These are phyloP conservation scores for Clarias macrocephalus DNA, from an alignment of 2,113 vertebrate species.

Conservation along the genomic window DNA sequence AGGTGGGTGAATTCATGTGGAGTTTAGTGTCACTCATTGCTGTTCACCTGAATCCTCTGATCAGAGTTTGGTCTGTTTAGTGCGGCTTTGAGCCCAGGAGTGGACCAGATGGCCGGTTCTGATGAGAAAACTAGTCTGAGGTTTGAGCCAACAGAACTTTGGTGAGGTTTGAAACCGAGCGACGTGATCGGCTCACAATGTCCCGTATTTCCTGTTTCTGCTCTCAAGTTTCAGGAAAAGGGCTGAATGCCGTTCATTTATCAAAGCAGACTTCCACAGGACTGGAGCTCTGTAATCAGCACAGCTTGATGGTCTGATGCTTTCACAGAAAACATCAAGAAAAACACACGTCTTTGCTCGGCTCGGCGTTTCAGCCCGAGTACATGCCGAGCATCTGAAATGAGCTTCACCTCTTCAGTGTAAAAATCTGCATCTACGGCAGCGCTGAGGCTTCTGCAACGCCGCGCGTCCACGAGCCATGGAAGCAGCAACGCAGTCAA, in stretches of 20 bases:
- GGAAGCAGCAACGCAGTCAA: neutral
- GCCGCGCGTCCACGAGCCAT: neutral
- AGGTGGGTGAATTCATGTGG: neutral
- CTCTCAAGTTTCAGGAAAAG: neutral
- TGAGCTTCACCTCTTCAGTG: neutral
- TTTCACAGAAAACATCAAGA: neutral
- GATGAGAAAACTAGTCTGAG: neutral
- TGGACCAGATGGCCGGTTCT: neutral
- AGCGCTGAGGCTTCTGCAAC: neutral
- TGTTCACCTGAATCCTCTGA: neutral
- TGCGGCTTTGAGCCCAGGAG: neutral
- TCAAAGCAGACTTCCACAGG: neutral
- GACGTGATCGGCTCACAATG: neutral
- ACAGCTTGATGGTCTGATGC: neutral
- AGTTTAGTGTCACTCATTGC: neutral
- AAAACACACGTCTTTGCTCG: neutral
- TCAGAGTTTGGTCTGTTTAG: neutral
- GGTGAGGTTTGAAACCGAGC: neutral
- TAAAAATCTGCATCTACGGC: neutral
- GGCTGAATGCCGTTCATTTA: neutral
- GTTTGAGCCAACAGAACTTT: neutral
- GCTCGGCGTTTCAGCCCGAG: neutral
- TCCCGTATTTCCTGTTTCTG: neutral
- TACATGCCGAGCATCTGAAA: neutral
- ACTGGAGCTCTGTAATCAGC: neutral